phyloP scores from a whole-genome alignment of 2,797 vertebrate species.

The Harpia harpyja region DNA sequence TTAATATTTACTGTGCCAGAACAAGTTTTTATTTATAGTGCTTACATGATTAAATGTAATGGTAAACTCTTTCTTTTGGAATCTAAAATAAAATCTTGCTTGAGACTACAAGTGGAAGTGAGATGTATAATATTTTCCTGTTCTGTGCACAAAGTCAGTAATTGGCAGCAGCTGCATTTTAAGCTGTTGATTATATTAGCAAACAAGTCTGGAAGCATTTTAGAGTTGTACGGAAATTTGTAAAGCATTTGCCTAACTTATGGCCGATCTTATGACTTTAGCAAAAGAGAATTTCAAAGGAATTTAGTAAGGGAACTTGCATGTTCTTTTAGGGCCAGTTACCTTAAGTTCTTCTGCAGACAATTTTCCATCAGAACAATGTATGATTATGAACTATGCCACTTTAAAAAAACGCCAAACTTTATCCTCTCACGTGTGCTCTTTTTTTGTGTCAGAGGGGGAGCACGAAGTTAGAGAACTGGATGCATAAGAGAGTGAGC shows the following conservation, averaged over 20 bases:
- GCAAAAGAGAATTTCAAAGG: not conserved
- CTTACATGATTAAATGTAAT: not conserved
- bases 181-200: not conserved
- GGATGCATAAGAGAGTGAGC: fast-evolving
- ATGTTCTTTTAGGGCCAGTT: not conserved
- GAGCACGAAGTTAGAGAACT: not conserved
- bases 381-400: not conserved
- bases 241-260: not conserved
- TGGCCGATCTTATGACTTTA: not conserved
- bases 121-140: not conserved
- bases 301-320: not conserved
- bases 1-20: not conserved
- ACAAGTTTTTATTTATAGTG: not conserved
- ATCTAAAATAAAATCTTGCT: not conserved
- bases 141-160: not conserved
- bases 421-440: not conserved
- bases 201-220: not conserved
- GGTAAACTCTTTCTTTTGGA: not conserved
- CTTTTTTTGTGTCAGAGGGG: not conserved
- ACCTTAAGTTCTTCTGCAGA: not conserved
- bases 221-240: not conserved
- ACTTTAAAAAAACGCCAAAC: not conserved
- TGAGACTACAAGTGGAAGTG: not conserved
- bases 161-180: not conserved
- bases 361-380: not conserved